Percentiles rank a stretch among this genome's conserved stretches.
Conservation (phyloP, 2,113 vertebrate genomes). For the rat (Rattus norvegicus) region DNA sequence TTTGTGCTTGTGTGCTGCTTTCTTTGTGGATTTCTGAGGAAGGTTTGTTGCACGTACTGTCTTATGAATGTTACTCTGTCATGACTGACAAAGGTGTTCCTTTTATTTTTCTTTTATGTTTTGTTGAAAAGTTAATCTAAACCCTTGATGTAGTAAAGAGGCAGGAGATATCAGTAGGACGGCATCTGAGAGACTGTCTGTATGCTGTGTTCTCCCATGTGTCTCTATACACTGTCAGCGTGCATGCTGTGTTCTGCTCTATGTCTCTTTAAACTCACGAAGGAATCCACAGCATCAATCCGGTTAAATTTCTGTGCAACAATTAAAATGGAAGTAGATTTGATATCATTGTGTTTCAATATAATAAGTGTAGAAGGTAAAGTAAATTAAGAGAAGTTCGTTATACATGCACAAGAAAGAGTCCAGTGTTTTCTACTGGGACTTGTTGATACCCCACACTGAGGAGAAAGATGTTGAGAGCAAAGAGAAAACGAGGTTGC, state of each 20-base stretch:
- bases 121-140: slow-evolving; percentile 72
- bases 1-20: slow-evolving; percentile 26
- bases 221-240: slow-evolving; percentile 8
- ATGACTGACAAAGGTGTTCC: background rate
- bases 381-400: slow-evolving; percentile 19
- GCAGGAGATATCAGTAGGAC: slow-evolving; percentile 84
- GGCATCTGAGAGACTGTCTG: slow-evolving; percentile 79
- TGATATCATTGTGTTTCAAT: slow-evolving; percentile 17
- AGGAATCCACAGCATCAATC: slow-evolving; percentile 57
- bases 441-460: slow-evolving; percentile 64
- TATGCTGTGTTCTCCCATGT: slow-evolving; percentile 72
- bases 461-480: slow-evolving; percentile 19
- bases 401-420: slow-evolving; percentile 53
- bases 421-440: slow-evolving; percentile 63
- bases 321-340: slow-evolving; percentile 67
- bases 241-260: slow-evolving; percentile 72
- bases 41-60: slow-evolving; percentile 10
- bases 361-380: background rate
- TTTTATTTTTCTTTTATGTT: slow-evolving; percentile 63
- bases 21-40: slow-evolving; percentile 35
- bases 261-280: slow-evolving; percentile 58
- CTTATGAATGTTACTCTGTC: slow-evolving; percentile 3
- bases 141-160: slow-evolving; percentile 85
- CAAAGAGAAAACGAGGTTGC: slow-evolving; percentile 47
- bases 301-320: slow-evolving; percentile 72